Evolutionary conservation across 2,113 vertebrate genomes (phyloP).

Genomic region (Holacanthus passer): DNA sequence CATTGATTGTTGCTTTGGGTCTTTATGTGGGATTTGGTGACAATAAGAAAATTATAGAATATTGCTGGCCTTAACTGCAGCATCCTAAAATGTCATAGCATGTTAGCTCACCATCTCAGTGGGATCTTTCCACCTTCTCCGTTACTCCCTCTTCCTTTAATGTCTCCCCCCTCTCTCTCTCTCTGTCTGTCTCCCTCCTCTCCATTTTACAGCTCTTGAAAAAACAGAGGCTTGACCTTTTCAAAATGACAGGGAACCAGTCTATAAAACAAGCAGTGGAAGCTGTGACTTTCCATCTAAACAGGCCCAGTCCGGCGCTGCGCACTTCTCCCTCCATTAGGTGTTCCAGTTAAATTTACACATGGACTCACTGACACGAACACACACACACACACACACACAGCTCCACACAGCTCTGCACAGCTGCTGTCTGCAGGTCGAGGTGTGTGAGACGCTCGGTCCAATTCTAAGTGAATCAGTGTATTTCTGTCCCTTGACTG

Average conservation of each 20-base stretch:
- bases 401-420: background rate
- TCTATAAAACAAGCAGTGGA: conserved; percentile 66
- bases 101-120: background rate
- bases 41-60: background rate
- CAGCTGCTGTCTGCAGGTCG: conserved; percentile 12
- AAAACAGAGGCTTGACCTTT: conserved; percentile 70
- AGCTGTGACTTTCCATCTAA: conserved; percentile 64
- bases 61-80: background rate
- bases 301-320: conserved; percentile 32
- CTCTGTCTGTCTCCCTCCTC: background rate
- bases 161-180: background rate
- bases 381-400: background rate
- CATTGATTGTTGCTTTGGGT: background rate
- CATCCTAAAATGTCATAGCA: background rate
- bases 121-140: conserved; percentile 9
- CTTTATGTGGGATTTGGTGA: background rate
- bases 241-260: conserved; percentile 59
- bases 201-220: conserved; percentile 41
- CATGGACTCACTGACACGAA: background rate
- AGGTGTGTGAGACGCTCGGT: conserved; percentile 15
- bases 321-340: conserved; percentile 48
- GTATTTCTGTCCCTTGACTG: conserved; percentile 47
- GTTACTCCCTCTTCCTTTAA: background rate
- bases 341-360: conserved; percentile 49
- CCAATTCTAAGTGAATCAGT: conserved; percentile 53